Conservation (phyloP, 2,797 vertebrate genomes). For the Psittacula echo region DNA sequence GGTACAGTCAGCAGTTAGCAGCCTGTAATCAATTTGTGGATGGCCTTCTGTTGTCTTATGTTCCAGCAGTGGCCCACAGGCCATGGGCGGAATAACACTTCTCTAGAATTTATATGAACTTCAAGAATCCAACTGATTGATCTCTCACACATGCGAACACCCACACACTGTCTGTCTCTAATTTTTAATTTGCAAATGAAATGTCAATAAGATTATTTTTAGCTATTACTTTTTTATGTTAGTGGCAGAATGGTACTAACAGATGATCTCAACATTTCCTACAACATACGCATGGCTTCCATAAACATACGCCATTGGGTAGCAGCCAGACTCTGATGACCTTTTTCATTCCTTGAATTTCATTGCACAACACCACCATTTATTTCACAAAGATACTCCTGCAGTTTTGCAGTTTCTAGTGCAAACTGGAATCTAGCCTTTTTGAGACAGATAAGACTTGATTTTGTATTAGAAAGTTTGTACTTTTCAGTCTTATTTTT, state of each 20-base stretch:
- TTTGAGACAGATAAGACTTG: not conserved
- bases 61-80: not conserved
- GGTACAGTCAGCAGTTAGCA: not conserved
- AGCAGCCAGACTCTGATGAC: not conserved
- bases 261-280: not conserved
- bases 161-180: slow-evolving; percentile 25
- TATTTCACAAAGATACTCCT: not conserved
- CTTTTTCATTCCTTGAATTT: not conserved
- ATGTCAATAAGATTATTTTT: slow-evolving; percentile 23
- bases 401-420: not conserved
- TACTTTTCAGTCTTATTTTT: not conserved
- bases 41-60: not conserved
- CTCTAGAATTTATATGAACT: not conserved
- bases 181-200: slow-evolving; percentile 9
- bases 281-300: rapidly evolving
- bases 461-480: not conserved
- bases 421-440: not conserved
- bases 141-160: not conserved
- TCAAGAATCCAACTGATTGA: not conserved
- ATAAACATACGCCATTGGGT: not conserved
- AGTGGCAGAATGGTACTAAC: not conserved
- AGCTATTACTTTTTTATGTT: not conserved
- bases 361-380: not conserved
- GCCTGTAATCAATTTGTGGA: not conserved
- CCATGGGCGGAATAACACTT: not conserved